phyloP scores from a whole-genome alignment of 2,797 vertebrate species.

The Sebastes jordani region DNA sequence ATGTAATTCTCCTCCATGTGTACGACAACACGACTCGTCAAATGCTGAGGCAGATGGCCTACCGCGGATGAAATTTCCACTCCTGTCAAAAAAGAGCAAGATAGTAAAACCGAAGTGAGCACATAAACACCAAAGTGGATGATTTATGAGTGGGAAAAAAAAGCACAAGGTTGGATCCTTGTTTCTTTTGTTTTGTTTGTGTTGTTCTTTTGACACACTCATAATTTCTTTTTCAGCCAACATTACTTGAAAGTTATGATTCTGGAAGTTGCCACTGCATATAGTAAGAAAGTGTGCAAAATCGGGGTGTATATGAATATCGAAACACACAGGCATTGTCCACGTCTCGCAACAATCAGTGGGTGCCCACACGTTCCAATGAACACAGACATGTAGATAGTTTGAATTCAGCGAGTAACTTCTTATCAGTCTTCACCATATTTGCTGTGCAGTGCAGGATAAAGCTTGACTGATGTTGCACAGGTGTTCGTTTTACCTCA shows the following conservation, averaged over 20 bases:
- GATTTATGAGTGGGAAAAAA: background rate
- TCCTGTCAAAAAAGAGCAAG: background rate
- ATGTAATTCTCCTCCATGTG: conserved; percentile 1
- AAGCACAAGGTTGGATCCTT: background rate
- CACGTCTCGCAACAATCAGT: background rate
- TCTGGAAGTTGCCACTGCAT: background rate
- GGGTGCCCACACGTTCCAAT: background rate
- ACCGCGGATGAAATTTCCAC: conserved; percentile 3
- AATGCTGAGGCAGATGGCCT: conserved; percentile 29
- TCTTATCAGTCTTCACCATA: background rate
- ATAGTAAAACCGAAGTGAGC: background rate
- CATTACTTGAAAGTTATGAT: background rate
- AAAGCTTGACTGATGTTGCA: background rate
- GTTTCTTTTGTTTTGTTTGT: background rate
- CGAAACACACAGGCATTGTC: background rate
- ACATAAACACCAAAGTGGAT: background rate
- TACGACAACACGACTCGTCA: background rate
- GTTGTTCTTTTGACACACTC: background rate
- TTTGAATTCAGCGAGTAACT: background rate
- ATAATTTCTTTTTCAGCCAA: background rate
- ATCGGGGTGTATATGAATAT: background rate
- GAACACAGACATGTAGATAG: background rate
- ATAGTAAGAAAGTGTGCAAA: background rate
- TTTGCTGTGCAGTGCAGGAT: background rate
- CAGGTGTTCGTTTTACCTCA: background rate